Evolutionary conservation across 2,888 invertebrate species (phyloP).

Genomic region (Plebejus melissa): DNA sequence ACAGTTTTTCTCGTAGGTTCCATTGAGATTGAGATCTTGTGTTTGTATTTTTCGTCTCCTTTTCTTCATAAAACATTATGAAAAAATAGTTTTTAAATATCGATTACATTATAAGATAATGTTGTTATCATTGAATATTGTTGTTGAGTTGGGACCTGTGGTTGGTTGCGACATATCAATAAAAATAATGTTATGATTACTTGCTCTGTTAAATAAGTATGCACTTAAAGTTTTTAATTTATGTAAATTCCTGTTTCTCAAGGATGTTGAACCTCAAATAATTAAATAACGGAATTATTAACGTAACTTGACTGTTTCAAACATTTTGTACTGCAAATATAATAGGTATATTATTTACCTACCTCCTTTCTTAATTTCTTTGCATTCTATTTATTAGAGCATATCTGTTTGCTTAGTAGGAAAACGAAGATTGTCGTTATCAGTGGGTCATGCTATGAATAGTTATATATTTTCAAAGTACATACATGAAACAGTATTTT

Average conservation of each 20-base stretch:
- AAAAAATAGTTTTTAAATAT: background rate
- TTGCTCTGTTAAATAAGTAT: background rate
- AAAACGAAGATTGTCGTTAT: too few species aligned
- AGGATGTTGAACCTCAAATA: background rate
- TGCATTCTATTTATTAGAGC: too few species aligned
- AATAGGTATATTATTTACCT: too few species aligned
- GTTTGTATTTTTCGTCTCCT: background rate
- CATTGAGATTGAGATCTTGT: background rate
- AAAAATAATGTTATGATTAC: background rate
- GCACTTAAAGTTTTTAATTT: background rate
- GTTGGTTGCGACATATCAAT: background rate
- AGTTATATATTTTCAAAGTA: background rate
- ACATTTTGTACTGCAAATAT: background rate
- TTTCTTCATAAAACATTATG: background rate
- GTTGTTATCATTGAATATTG: background rate
- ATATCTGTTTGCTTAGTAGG: too few species aligned
- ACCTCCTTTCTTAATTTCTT: too few species aligned
- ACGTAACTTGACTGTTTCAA: constrained; percentile 2
- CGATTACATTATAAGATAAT: background rate
- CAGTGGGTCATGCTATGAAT: background rate
- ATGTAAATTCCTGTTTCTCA: background rate
- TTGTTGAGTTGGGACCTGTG: background rate
- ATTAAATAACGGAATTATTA: constrained; percentile 10
- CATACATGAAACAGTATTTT: background rate
- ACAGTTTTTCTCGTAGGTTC: constrained; percentile 9